These are phyloP conservation scores for Hemibagrus wyckioides DNA, from an alignment of 2,113 vertebrate genomes.

Conservation along the genomic window DNA sequence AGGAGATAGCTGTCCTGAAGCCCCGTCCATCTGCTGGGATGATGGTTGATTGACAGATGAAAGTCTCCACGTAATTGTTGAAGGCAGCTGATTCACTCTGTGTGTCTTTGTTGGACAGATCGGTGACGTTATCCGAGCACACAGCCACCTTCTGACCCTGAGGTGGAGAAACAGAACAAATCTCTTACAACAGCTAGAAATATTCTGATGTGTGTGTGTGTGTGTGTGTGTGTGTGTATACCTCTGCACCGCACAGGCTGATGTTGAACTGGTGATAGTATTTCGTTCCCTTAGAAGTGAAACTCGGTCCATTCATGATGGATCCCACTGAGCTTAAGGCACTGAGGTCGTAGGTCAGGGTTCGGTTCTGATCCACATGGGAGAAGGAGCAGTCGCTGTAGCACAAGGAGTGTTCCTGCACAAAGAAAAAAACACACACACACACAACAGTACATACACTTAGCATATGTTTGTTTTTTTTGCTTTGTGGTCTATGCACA, in stretches of 20 bases:
- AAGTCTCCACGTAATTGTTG: conserved; percentile 80
- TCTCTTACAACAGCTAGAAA: background rate
- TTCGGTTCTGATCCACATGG: conserved; percentile 80
- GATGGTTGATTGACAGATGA: conserved; percentile 95
- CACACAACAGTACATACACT: background rate
- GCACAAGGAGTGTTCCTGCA: conserved; percentile 88
- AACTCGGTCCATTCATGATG: conserved; percentile 92
- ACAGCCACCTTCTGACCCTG: conserved; percentile 84
- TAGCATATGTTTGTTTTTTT: background rate
- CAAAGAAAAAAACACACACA: conserved; percentile 43
- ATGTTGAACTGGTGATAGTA: conserved; percentile 97
- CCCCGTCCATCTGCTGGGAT: conserved; percentile 94
- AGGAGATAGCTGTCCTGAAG: conserved; percentile 88
- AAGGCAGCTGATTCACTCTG: conserved; percentile 82
- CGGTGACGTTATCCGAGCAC: conserved; percentile 94
- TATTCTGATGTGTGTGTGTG: background rate
- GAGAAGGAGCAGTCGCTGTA: conserved; percentile 89
- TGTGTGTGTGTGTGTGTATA: conserved; percentile 57
- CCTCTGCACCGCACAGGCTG: conserved; percentile 92
- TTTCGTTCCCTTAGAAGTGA: conserved; percentile 95
- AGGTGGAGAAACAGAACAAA: background rate
- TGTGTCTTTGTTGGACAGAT: conserved; percentile 83
- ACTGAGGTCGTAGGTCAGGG: conserved; percentile 85
- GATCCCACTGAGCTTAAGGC: conserved; percentile 81
- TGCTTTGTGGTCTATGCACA: background rate